Evolutionary conservation across 1,140 invertebrate genomes (phyloP).

Genomic region (Aphelinus certus): DNA sequence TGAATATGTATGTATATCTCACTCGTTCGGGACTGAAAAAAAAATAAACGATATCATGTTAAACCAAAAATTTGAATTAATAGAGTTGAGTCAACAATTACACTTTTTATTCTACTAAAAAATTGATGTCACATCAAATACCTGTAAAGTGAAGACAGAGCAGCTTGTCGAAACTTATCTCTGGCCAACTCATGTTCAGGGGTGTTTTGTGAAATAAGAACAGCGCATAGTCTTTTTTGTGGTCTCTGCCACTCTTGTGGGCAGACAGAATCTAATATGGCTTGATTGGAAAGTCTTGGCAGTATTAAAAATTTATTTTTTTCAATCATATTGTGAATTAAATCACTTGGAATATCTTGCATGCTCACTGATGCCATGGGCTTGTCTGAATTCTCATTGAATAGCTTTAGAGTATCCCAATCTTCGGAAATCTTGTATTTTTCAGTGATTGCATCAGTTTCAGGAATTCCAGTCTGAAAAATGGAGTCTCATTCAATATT

Average conservation of each 20-base stretch:
- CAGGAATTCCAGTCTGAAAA: constrained; percentile 74
- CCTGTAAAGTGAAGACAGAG: constrained; percentile 70
- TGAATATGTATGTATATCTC: constrained; percentile 87
- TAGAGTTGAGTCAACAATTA: neutral
- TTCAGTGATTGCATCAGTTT: constrained; percentile 70
- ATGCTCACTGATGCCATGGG: constrained; percentile 88
- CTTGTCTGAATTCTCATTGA: constrained; percentile 86
- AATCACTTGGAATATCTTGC: constrained; percentile 86
- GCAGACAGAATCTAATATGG: constrained; percentile 82
- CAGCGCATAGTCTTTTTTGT: constrained; percentile 87
- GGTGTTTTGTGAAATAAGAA: constrained; percentile 82
- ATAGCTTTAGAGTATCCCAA: constrained; percentile 87
- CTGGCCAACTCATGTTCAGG: constrained; percentile 70
- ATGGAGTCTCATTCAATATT: neutral
- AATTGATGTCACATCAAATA: constrained; percentile 39
- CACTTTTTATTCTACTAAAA: neutral
- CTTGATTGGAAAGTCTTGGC: constrained; percentile 91
- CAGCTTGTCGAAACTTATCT: constrained; percentile 74
- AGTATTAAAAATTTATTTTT: constrained; percentile 89
- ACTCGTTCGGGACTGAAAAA: constrained; percentile 73
- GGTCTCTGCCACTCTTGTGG: constrained; percentile 84
- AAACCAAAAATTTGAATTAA: neutral
- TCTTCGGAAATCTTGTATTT: constrained; percentile 80
- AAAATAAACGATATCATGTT: constrained; percentile 6
- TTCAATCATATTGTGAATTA: constrained; percentile 87